phyloP scores from a whole-genome alignment of 2,113 vertebrate genomes.

The Pomatorhinus ruficollis region DNA sequence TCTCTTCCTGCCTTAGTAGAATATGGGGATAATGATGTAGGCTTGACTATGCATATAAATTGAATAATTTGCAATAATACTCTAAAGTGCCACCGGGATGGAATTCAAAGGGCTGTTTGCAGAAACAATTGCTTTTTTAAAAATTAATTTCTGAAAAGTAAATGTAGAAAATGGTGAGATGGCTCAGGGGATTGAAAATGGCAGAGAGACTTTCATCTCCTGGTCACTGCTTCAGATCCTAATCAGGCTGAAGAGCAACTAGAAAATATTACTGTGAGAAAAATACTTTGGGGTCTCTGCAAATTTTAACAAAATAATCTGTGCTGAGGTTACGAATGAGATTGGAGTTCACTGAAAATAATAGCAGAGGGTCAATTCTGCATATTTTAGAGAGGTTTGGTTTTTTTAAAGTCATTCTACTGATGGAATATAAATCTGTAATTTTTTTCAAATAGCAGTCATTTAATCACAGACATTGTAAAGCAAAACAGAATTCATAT shows the following conservation, averaged over 20 bases:
- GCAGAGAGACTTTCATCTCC: background rate
- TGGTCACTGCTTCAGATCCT: background rate
- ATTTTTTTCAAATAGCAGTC: background rate
- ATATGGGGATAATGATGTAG: constrained; percentile 22
- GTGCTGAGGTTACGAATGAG: background rate
- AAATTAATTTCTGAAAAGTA: constrained; percentile 59
- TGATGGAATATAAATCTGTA: background rate
- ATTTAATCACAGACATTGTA: background rate
- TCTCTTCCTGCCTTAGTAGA: background rate
- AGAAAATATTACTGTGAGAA: background rate
- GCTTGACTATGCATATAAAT: constrained; percentile 70
- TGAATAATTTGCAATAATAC: constrained; percentile 60
- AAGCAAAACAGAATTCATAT: background rate
- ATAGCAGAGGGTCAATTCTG: background rate
- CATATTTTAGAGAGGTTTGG: background rate
- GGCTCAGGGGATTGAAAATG: background rate
- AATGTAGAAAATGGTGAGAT: constrained; percentile 16
- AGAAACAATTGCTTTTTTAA: constrained; percentile 28
- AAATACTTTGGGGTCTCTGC: background rate
- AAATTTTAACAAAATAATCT: background rate
- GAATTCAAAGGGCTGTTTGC: constrained; percentile 51
- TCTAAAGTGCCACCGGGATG: background rate
- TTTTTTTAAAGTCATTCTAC: background rate
- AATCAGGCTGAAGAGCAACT: background rate
- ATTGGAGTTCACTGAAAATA: background rate